Evolutionary conservation across 2,888 invertebrate genomes (phyloP).

Genomic region (Drosophila anomalipes): DNA sequence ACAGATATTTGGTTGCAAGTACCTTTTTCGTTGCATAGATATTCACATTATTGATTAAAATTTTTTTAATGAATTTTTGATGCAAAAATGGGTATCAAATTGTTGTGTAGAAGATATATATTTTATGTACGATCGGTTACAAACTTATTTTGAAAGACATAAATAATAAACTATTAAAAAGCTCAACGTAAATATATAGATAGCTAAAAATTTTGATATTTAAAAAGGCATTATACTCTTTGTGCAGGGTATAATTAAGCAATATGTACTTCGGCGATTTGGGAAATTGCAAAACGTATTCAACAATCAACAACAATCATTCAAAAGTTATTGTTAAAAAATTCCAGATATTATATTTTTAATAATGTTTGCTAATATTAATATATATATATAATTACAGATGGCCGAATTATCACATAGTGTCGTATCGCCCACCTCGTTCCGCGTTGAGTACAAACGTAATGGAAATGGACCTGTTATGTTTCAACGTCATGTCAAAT

Average conservation of each 20-base stretch:
- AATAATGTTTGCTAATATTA: neutral
- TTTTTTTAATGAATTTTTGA: no score
- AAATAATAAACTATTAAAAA: no score
- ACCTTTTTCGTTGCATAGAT: no score
- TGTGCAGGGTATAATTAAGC: neutral
- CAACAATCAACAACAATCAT: neutral
- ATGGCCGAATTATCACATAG: slow-evolving; percentile 98
- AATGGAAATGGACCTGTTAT: slow-evolving; percentile 97
- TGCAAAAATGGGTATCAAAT: no score
- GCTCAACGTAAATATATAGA: no score
- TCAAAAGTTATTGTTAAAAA: neutral
- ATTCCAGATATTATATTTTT: neutral
- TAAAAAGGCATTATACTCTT: no score
- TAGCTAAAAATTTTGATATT: no score
- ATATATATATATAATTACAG: slow-evolving; percentile 85
- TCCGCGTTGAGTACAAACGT: slow-evolving; percentile 98
- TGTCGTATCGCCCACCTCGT: slow-evolving; percentile 99
- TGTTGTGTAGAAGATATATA: no score
- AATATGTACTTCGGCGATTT: neutral
- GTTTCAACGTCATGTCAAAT: slow-evolving; percentile 98
- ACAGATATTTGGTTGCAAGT: no score
- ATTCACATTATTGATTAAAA: no score
- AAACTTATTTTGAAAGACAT: no score
- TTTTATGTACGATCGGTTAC: no score
- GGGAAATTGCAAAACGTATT: neutral